Base-by-base conservation (phyloP, 2,888 invertebrate genomes). In the Ditylenchus weischeri region DNA sequence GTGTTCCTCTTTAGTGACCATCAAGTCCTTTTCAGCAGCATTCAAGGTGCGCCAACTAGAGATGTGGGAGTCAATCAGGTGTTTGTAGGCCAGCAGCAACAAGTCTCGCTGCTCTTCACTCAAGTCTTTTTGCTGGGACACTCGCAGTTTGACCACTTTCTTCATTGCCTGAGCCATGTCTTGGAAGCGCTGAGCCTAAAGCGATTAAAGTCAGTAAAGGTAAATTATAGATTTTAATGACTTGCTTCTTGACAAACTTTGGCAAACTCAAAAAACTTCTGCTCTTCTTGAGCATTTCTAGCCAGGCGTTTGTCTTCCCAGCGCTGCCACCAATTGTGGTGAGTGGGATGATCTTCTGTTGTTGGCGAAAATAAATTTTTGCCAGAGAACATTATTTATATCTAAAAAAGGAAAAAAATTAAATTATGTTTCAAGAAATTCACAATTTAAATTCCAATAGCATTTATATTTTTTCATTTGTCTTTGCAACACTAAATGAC, bases 121-220 rank as follows among this genome's bases (percentile, higher is more conserved):
- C n/a, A 50, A 21, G 21, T 50, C 50, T 21, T 50, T 50, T 18
- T 21, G n/a, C 21, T 50, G 50, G 5, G 50, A 18, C 18, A 21
- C 21, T 18, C 50, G 21, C 50, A 50, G 50, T 50, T 50, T 50
- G 50, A 50, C 50, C 50, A 50, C 50, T 21, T 50, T 50, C 21
- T 21, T 18, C 50, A 50, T 50, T 19, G 50, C 50, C n/a, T 50
- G 50, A 21, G 50, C 50, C 50, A 50, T 50, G 50, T 50, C 50
- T 19, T 50, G n/a, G 50, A 50, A 50, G 50, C 50, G 50, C 50
- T 50, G n/a, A 21, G 50, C 50, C 50, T 50, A 6, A 21, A 50
- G 3, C 21, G 18, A 50, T 50, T 4, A 50, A 50, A 50, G 50
- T 50, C 5, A 29, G 29, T 50, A 50, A 19, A 50, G 21, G 50